phyloP scores from a whole-genome alignment of 1,140 invertebrate species.

The Drosophila subpulchrella region DNA sequence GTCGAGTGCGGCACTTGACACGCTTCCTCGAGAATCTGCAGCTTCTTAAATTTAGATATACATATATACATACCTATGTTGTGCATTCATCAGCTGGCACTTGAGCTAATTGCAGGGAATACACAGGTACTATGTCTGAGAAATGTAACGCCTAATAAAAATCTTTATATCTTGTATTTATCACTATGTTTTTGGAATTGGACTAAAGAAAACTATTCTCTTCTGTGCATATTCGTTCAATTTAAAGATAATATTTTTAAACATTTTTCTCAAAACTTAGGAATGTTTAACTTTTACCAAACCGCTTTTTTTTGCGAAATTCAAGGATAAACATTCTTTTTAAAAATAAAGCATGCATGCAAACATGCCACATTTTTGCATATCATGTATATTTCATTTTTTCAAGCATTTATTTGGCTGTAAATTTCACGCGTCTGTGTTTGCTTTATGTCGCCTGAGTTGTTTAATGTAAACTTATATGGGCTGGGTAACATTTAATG shows the following conservation, averaged over 20 bases:
- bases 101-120: slow-evolving; percentile 13
- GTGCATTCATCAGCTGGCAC: slow-evolving; percentile 1
- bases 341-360: slow-evolving; percentile 20
- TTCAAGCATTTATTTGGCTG: not conserved
- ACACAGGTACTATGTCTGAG: too few relatives aligned
- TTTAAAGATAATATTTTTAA: too few relatives aligned
- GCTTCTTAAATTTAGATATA: slow-evolving; percentile 15
- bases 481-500: too few relatives aligned
- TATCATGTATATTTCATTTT: slow-evolving; percentile 17
- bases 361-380: slow-evolving; percentile 25
- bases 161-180: too few relatives aligned
- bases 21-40: slow-evolving; percentile 26
- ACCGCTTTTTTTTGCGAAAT: too few relatives aligned
- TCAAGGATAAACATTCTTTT: not conserved
- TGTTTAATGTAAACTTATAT: not conserved
- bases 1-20: slow-evolving; percentile 35
- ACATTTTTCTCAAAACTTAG: not conserved
- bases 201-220: too few relatives aligned
- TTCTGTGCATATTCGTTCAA: too few relatives aligned
- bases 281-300: not conserved
- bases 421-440: not conserved
- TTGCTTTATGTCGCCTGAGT: not conserved
- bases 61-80: too few relatives aligned
- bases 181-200: too few relatives aligned
- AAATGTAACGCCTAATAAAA: too few relatives aligned